Conservation (phyloP, 2,113 vertebrate species). For the Podarcis cretensis region DNA sequence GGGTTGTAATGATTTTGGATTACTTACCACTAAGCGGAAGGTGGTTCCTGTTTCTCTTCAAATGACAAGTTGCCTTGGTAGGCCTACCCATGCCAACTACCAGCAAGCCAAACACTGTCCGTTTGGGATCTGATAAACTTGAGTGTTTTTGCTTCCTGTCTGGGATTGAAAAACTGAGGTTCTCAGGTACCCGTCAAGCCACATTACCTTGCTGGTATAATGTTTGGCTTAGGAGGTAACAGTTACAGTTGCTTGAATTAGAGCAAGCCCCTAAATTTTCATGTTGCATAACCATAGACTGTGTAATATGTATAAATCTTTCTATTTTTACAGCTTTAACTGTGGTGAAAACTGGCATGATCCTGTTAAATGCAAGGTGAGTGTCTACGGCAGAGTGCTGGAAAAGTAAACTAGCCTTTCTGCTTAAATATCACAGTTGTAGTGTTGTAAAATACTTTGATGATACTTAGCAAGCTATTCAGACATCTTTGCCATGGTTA, state of each 20-base stretch:
- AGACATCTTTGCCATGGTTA: neutral
- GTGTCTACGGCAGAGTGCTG: neutral
- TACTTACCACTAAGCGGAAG: neutral
- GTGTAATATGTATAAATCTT: neutral
- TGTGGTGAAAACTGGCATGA: slow-evolving; percentile 99
- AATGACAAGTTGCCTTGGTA: neutral
- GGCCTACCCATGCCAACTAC: neutral
- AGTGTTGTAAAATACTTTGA: no score
- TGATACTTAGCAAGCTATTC: neutral
- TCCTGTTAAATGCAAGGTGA: slow-evolving; percentile 99
- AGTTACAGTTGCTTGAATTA: neutral
- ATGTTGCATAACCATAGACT: neutral
- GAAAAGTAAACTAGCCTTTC: neutral
- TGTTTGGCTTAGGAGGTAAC: neutral
- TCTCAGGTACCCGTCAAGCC: neutral
- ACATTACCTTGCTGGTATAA: neutral
- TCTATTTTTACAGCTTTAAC: slow-evolving; percentile 89
- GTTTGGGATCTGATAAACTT: neutral
- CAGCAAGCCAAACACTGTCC: no score
- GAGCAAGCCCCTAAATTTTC: neutral
- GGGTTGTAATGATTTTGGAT: accelerated
- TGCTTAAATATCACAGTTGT: no score
- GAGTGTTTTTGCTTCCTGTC: no score
- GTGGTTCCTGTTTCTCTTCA: neutral
- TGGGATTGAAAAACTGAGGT: neutral